Conservation (phyloP, 2,113 vertebrate species). For the Mustelus asterias region DNA sequence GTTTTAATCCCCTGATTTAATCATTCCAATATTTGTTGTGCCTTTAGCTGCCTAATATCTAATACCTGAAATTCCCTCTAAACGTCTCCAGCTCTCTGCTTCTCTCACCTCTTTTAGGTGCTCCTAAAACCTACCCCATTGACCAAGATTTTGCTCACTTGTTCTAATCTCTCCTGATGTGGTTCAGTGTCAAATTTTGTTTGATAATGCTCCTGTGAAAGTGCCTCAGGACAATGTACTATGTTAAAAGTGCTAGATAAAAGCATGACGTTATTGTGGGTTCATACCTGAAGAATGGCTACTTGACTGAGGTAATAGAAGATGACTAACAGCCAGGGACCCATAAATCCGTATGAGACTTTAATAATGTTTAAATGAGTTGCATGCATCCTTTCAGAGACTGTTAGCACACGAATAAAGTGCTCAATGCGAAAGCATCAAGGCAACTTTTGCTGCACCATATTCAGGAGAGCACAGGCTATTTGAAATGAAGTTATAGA, state of each 20-base stretch:
- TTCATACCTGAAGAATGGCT: not conserved
- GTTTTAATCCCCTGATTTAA: not conserved
- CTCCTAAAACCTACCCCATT: not conserved
- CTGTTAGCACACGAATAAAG: not conserved
- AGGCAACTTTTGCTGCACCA: not conserved
- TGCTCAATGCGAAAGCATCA: not conserved
- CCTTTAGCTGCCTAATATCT: not conserved
- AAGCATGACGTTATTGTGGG: not conserved
- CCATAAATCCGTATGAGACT: not conserved
- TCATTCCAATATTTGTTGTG: not conserved
- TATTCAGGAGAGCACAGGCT: not conserved
- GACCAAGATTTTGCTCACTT: not conserved
- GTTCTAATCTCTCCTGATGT: not conserved
- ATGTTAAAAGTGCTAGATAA: not conserved
- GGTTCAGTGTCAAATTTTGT: not conserved
- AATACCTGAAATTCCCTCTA: not conserved
- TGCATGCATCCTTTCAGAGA: not conserved
- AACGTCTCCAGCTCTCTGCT: not conserved
- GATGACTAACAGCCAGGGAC: not conserved
- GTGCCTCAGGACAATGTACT: not conserved
- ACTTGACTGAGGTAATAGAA: not conserved
- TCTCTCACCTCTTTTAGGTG: not conserved
- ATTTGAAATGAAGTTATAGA: not conserved
- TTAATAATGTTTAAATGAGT: not conserved
- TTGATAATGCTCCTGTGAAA: not conserved